Evolutionary conservation across 2,797 vertebrate genomes (phyloP).

Genomic region (Cossypha niveicapilla): DNA sequence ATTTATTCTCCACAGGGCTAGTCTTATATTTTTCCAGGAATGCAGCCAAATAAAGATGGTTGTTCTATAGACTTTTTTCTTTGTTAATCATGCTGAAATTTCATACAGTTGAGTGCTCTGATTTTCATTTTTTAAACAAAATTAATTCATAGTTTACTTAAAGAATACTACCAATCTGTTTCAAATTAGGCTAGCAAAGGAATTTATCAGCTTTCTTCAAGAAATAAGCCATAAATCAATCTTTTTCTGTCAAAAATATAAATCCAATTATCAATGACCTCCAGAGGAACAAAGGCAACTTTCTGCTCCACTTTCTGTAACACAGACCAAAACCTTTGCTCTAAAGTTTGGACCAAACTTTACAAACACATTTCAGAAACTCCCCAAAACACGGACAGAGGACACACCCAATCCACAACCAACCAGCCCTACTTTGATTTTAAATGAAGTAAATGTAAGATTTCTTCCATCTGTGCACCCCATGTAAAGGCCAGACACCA

Average conservation of each 20-base stretch:
- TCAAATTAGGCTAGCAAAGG: not conserved
- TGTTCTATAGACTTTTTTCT: not conserved
- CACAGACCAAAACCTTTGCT: not conserved
- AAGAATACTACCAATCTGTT: not conserved
- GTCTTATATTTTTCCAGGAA: constrained; percentile 12
- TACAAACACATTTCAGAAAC: not conserved
- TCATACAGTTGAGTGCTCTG: not conserved
- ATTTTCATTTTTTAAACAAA: not conserved
- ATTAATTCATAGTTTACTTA: not conserved
- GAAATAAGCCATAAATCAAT: not conserved
- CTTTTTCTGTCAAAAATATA: not conserved
- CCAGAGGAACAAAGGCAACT: not conserved
- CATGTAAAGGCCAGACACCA: not conserved
- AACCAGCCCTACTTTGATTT: not conserved
- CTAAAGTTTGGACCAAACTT: not conserved
- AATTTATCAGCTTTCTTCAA: not conserved
- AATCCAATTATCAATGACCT: not conserved
- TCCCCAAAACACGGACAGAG: not conserved
- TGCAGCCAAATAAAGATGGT: not conserved
- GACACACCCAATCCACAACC: not conserved
- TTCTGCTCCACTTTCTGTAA: not conserved
- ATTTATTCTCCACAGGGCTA: not conserved
- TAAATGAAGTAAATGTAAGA: not conserved
- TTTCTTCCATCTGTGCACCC: not conserved
- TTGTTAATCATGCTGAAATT: not conserved